Evolutionary conservation across 2,888 invertebrate species (phyloP), one percentile per base, ranked within the genome.

Genomic region (Drosophila lutescens): DNA sequence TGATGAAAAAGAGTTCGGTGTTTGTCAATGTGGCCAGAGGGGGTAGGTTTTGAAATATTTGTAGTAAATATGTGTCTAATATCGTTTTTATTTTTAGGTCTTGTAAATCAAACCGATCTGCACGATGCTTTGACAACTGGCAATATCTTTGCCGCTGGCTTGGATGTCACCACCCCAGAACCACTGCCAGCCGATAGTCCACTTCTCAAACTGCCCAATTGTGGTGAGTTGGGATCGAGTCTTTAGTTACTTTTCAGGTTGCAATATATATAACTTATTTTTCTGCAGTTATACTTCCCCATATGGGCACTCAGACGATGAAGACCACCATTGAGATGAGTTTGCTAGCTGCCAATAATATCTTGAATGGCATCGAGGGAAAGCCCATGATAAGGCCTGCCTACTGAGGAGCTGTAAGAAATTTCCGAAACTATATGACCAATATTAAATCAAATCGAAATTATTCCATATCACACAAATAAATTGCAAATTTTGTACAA

Each of bases 111-210:
- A 89, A 94, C 95, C 0, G 97, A 96, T 56, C 92, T 99, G 15
- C 94, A 96, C 59, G 93, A 94, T 47, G 98, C 98, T 0, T 92
- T 99, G 55, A 94, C 94, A 82, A 93, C 92, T 36, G 94, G 94
- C 0, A 93, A 94, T 74, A 98, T 98, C 62, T 95, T 95, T 88
- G 96, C 96, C 0, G 98, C 98, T 3, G 98, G 98, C 0, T 93
- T 99, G 1, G 99, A 99, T 91, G 98, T 99, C 2, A 97, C 96
- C 86, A 95, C 95, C 0, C 98, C 98, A 0, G 98, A 99, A 91
- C 99, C 99, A 0, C 91, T 99, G 53, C 97, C 98, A 0, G 92
- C 94, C 1, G 94, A 96, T 90, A 95, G 97, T 91, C 96, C 96
- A 44, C 93, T 99, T 1, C 90, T 97, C 1, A 94, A 93, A 41